Base-by-base conservation (phyloP, 2,888 invertebrate species). In the Ceriagrion tenellum region DNA sequence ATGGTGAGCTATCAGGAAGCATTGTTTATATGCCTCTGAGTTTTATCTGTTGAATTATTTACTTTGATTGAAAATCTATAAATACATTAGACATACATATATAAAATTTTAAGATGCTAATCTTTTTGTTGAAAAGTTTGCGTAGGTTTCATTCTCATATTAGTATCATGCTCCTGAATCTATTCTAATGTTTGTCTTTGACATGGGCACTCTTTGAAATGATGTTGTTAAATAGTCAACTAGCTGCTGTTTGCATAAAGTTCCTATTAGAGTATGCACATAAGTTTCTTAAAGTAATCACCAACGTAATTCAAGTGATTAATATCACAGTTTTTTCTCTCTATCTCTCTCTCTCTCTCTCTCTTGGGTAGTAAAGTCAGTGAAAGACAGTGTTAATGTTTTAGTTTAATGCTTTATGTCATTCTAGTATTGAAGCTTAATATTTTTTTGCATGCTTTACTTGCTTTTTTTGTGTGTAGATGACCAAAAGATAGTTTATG, bases 401-500 rank as follows among this genome's bases (percentile, higher is more conserved):
- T 63, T 88, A 95, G 89, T 95, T 88, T 95, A 81, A 95, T 95
- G 81, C 88, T 95, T 95, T 95, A 55, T 95, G 47, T 56, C 88
- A 88, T 56, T 95, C 88, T 95, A 88, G 81, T 59, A 95, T 88
- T 63, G 81, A 88, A 88, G 81, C 88, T 95, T 95, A 95, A 88
- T 95, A 95, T 95, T 95, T 88, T 95, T 95, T 95, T 81, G 88
- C 93, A 93, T 93, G 93, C 69, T 93, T 93, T 93, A 93, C 74
- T 74, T 93, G 93, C 93, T 93, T 93, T 91, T 74, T 95, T 90
- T 88, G 69, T 91, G 74, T 90, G 95, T 95, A 95, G 98, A 98
- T 96, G 98, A 98, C 96, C 97, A 97, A 90, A 97, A 97, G 95
- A 97, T 98, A 95, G 97, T 98, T 93, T 98, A 98, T 96, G 98